Evolutionary conservation across 1,140 invertebrate species (phyloP), one percentile per base, ranked within the genome.

Genomic region (Drosophila takahashii): DNA sequence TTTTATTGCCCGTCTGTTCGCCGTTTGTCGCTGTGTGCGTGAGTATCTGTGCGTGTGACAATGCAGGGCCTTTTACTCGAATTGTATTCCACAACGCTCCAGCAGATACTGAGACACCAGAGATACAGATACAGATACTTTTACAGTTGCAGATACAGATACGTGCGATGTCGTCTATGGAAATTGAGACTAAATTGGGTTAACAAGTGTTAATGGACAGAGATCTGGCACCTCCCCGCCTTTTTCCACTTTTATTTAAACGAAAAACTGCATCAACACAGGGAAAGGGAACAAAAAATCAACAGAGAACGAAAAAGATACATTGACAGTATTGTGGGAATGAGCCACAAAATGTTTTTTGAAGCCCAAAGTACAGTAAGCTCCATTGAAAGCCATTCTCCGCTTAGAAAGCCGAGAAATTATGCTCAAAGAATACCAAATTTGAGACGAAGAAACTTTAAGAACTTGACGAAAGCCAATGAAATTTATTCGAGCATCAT

Each of bases 181-280:
- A 89, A 87, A 87, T 87, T 87, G 76, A 89, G 81, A 84, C 71
- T 87, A 89, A 87, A 87, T 87, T 87, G 84, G 83, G 85, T 87
- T 87, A 87, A 87, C 84, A 87, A 87, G 83, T 87, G 83, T 90
- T 87, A 87, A 87, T 87, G 85, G 72, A 84, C 80, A 89, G 79
- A 77, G 71, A 62, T 75, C 72, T 66, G 71, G 54, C 36, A 56
- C 45, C 50, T 69, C 58, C 39, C 47, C 11, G n/a, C 10, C 26
- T 8, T 15, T 18, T 15, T 18, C 34, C 44, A 10, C 16, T 61
- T 39, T 48, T n/a, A 27, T 51, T 64, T 15, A 50, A 64, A 61
- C 71, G 45, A 65, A 75, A 80, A 76, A 87, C 69, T 87, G 80
- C 81, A 86, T 75, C 48, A 34, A 51, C 45, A 64, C 32, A 48